phyloP scores from a whole-genome alignment of 2,797 vertebrate species.

The Gadopsis marmoratus region DNA sequence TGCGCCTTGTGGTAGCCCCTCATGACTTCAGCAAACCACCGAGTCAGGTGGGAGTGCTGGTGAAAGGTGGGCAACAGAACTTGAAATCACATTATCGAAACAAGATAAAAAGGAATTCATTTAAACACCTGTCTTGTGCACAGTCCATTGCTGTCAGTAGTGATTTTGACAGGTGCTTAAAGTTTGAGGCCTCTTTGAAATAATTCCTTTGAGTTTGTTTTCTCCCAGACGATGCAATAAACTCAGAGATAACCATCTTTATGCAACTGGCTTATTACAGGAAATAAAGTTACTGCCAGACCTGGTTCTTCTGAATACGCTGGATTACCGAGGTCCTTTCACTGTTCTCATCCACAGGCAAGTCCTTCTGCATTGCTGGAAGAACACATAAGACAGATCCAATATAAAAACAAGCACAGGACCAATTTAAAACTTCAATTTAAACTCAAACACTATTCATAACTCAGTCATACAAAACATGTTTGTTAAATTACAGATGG shows the following conservation, averaged over 20 bases:
- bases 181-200: not conserved
- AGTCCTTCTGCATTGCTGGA: conserved; percentile 73
- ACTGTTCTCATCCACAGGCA: conserved; percentile 52
- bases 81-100: conserved; percentile 1
- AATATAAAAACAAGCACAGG: conserved; percentile 6
- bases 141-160: not conserved
- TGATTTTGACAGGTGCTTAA: not conserved
- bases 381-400: conserved; percentile 10
- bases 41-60: conserved; percentile 90
- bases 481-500: not conserved
- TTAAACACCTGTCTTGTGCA: not conserved
- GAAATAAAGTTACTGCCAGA: conserved; percentile 38
- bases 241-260: not conserved
- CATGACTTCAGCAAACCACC: conserved; percentile 93
- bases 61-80: not conserved
- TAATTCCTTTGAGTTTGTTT: not conserved
- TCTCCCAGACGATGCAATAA: not conserved
- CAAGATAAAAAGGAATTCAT: not conserved
- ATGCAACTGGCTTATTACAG: conserved; percentile 4
- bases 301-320: conserved; percentile 83
- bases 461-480: not conserved
- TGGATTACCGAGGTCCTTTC: conserved; percentile 66
- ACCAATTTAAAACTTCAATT: not conserved
- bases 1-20: conserved; percentile 88
- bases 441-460: not conserved